Evolutionary conservation across 2,797 vertebrate species (phyloP).

Genomic region (Onychomys leucogaster): DNA sequence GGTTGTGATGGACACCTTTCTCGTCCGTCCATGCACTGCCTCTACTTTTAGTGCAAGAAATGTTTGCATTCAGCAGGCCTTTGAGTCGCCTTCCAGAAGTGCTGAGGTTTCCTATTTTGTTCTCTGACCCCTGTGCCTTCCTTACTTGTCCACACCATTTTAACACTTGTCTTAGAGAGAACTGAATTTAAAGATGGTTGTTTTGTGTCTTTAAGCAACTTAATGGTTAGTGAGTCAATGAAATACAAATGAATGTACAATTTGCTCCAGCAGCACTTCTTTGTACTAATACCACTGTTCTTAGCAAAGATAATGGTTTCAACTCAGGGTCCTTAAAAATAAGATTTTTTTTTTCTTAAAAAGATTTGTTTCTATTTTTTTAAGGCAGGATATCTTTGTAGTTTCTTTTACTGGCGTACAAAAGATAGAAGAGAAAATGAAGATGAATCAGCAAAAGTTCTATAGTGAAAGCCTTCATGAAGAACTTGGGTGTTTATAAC

Average conservation of each 20-base stretch:
- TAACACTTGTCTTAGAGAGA: conserved; percentile 16
- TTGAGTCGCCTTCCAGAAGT: neutral
- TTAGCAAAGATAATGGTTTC: conserved; percentile 60
- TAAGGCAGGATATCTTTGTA: conserved; percentile 34
- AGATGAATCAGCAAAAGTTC: neutral
- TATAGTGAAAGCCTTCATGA: conserved; percentile 2
- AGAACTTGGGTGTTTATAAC: neutral
- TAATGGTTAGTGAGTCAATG: conserved; percentile 49
- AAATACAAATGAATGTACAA: neutral
- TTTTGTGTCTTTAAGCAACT: conserved; percentile 48
- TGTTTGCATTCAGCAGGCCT: neutral
- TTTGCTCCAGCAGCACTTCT: conserved; percentile 15
- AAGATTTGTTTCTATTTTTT: conserved; percentile 25
- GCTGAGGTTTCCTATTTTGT: conserved; percentile 35
- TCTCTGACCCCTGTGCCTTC: neutral
- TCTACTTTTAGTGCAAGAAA: neutral
- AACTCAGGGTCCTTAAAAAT: conserved; percentile 53
- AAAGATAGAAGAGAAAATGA: neutral
- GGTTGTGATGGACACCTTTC: neutral
- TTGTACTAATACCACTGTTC: conserved; percentile 51
- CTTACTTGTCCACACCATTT: conserved; percentile 11
- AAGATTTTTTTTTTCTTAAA: conserved; percentile 25
- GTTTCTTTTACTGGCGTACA: conserved; percentile 40
- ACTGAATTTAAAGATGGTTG: conserved; percentile 53
- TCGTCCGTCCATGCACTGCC: neutral